Evolutionary conservation across 2,888 invertebrate species (phyloP), one percentile per base, ranked within the genome.

Genomic region (Sussaba pulchella): DNA sequence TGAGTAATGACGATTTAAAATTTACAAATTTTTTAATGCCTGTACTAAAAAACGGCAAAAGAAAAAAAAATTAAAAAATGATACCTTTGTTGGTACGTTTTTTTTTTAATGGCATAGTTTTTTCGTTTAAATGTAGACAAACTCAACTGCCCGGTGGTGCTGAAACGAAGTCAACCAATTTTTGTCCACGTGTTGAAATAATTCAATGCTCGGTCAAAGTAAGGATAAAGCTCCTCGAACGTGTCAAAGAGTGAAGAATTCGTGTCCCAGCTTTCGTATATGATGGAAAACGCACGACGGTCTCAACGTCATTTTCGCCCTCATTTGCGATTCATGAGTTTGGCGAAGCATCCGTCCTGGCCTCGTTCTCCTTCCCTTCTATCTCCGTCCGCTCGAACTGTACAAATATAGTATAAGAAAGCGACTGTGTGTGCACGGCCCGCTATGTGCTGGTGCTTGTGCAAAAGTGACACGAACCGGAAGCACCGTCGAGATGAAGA

Each of bases 321-420:
- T 88, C 88, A 88, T 88, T 88, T 87, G 86, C 80, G 85, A 88
- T 88, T 88, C 88, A 88, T 88, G 87, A 88, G 88, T 79, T 80
- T 76, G 41, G 61, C 31, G 59, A 36, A 67, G 74, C 45, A 78
- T 59, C 67, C 59, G 61, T 19, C 64, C 41, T 85, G 85, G 84
- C 86, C 87, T 86, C 87, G 83, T 87, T 87, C 84, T 83, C 77
- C 69, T 84, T 84, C 86, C 84, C 63, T 84, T 83, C 82, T 80
- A 80, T 84, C 84, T 75, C 82, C 52, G 31, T 79, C 78, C 82
- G 71, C 81, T 71, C 69, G 75, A 76, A 70, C 78, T 61, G 19
- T 50, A 63, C 52, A 84, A 78, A 86, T 57, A 85, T 83, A 82
- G 84, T 83, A 79, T 76, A 47, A 26, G 63, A 70, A 70, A 71